Evolutionary conservation across 2,797 vertebrate species (phyloP).

Genomic region (Thaleichthys pacificus): DNA sequence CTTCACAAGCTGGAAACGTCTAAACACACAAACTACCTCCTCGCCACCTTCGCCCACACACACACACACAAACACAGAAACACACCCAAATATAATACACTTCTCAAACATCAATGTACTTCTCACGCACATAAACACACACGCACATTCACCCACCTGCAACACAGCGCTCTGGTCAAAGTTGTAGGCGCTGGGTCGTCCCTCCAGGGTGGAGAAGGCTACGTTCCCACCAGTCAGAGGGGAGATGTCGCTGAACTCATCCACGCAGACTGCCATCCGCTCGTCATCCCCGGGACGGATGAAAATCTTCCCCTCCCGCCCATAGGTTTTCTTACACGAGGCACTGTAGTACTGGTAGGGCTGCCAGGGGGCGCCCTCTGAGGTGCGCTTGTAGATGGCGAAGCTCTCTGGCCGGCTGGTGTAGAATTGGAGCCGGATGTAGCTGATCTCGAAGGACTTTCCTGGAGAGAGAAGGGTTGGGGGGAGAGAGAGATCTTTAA

Average conservation of each 20-base stretch:
- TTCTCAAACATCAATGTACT: no score
- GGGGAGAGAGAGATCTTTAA: slow-evolving; percentile 22
- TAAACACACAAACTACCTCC: background rate
- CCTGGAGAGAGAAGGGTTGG: slow-evolving; percentile 66
- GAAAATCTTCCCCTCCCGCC: slow-evolving; percentile 64
- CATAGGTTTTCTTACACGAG: slow-evolving; percentile 84
- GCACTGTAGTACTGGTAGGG: slow-evolving; percentile 95
- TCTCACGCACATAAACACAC: background rate
- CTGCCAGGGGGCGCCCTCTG: slow-evolving; percentile 74
- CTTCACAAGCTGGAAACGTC: no score
- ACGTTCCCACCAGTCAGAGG: slow-evolving; percentile 91
- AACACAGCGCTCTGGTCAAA: slow-evolving; percentile 85
- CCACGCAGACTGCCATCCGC: slow-evolving; percentile 83
- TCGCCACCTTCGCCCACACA: background rate
- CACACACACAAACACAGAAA: background rate
- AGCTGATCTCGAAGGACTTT: slow-evolving; percentile 94
- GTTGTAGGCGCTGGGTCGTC: slow-evolving; percentile 91
- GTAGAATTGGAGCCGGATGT: slow-evolving; percentile 91
- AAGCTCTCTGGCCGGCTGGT: slow-evolving; percentile 95
- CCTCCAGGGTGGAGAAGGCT: slow-evolving; percentile 94
- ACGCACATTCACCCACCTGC: slow-evolving; percentile 76
- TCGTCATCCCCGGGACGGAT: slow-evolving; percentile 84
- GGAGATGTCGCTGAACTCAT: slow-evolving; percentile 96
- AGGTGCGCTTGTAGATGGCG: slow-evolving; percentile 87
- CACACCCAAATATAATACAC: no score